Percentiles rank a stretch among this genome's conserved stretches.
phyloP scores from a whole-genome alignment of 2,888 invertebrate species.

The Tenthredo scrophulariae region DNA sequence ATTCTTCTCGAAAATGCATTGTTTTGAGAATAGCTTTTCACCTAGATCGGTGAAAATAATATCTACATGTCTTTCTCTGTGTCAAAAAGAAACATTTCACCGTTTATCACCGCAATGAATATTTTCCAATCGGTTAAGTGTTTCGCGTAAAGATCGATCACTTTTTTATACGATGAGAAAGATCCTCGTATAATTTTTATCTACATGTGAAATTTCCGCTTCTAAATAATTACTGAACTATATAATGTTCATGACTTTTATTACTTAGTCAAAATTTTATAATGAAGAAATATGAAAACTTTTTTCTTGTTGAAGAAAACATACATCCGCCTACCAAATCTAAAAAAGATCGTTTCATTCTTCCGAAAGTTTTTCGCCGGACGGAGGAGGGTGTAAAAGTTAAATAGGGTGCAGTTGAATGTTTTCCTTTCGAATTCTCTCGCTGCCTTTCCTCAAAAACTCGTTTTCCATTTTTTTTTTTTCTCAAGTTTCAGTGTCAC shows the following conservation, averaged over 20 bases:
- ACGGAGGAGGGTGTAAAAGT: not conserved
- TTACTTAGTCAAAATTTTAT: not conserved
- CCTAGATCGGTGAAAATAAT: not conserved
- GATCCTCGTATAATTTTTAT: not conserved
- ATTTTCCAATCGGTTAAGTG: not conserved
- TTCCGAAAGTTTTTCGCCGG: not conserved
- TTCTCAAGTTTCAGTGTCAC: slow-evolving; percentile 24
- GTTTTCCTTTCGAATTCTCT: not conserved
- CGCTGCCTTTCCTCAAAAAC: not conserved
- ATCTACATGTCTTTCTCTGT: not conserved
- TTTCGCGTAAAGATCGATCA: not conserved
- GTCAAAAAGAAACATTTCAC: not conserved
- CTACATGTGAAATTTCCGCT: not conserved
- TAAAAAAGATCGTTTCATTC: not conserved
- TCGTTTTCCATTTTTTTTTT: slow-evolving; percentile 15
- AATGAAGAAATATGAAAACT: not conserved
- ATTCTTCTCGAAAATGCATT: not conserved
- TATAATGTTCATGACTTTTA: not conserved
- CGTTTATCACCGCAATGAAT: not conserved
- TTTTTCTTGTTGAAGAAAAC: not conserved
- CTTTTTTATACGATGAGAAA: not conserved
- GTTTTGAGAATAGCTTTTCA: slow-evolving; percentile 9
- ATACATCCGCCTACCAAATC: not conserved
- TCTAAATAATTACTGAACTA: not conserved
- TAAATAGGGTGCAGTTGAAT: not conserved